Conservation (phyloP, 1,140 invertebrate species). For the Tetragonula clypearis region DNA sequence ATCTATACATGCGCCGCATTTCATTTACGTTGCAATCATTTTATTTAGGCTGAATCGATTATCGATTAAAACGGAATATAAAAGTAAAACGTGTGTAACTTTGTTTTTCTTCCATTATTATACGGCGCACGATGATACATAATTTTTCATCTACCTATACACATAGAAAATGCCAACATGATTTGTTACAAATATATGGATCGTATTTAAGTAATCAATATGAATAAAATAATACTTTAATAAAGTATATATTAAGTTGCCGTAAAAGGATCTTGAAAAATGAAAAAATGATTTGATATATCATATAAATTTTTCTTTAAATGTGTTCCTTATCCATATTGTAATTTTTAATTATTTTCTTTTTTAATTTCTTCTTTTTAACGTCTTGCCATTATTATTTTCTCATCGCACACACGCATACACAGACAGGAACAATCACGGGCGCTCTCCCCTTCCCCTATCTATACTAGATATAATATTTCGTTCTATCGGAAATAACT, state of each 20-base stretch:
- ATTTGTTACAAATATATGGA: conserved; percentile 53
- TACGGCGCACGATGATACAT: conserved; percentile 43
- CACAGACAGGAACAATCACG: conserved; percentile 61
- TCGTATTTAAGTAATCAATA: conserved; percentile 54
- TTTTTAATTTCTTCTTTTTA: conserved; percentile 13
- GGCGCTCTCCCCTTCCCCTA: conserved; percentile 56
- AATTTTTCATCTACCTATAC: neutral
- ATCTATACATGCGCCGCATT: conserved; percentile 33
- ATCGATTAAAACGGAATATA: neutral
- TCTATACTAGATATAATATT: conserved; percentile 55
- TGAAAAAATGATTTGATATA: conserved; percentile 69
- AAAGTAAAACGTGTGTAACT: neutral
- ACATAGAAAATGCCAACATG: conserved; percentile 60
- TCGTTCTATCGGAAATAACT: conserved; percentile 72
- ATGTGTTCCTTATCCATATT: conserved; percentile 38
- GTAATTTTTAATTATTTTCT: conserved; percentile 44
- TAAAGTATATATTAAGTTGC: conserved; percentile 66
- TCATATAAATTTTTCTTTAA: conserved; percentile 48
- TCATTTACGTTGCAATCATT: neutral
- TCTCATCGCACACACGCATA: conserved; percentile 44
- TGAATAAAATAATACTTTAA: conserved; percentile 67
- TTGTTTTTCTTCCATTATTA: neutral
- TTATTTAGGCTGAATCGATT: conserved; percentile 33
- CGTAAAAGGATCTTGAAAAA: conserved; percentile 63
- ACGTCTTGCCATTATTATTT: conserved; percentile 16